Conservation (phyloP, 2,888 invertebrate genomes). For the Lasioglossum vierecki region DNA sequence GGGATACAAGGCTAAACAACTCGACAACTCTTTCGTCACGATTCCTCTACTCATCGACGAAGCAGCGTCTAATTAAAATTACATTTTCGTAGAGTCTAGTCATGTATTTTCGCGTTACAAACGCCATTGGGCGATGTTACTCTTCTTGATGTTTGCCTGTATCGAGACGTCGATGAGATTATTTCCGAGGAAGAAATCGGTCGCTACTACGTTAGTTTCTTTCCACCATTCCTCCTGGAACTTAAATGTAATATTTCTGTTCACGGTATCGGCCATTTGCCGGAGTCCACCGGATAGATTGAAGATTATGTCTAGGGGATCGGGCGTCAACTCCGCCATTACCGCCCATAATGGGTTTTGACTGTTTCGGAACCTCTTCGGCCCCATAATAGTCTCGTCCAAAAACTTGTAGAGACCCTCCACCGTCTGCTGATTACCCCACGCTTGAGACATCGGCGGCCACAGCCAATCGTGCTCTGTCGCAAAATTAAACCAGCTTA, state of each 20-base stretch:
- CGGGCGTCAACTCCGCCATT: conserved; percentile 86
- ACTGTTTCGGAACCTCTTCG: conserved; percentile 77
- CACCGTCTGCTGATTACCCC: conserved; percentile 86
- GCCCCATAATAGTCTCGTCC: conserved; percentile 77
- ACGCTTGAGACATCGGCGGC: conserved; percentile 87
- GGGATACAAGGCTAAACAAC: conserved; percentile 5
- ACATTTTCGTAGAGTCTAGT: conserved; percentile 15
- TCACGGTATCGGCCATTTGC: conserved; percentile 83
- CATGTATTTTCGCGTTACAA: conserved; percentile 39
- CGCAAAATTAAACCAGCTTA: background rate
- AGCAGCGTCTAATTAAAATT: conserved; percentile 38
- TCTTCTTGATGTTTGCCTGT: conserved; percentile 82
- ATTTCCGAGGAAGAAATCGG: conserved; percentile 85
- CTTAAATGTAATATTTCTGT: conserved; percentile 83
- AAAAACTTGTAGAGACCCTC: conserved; percentile 78
- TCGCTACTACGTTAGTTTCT: conserved; percentile 84
- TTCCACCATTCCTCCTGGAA: conserved; percentile 83
- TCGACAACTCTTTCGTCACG: background rate
- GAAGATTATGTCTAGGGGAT: conserved; percentile 83
- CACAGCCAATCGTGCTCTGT: conserved; percentile 87
- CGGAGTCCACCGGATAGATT: conserved; percentile 83
- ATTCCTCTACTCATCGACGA: background rate
- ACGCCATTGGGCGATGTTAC: conserved; percentile 73
- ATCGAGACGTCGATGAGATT: conserved; percentile 85
- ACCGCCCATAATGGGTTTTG: conserved; percentile 79